Evolutionary conservation across 2,888 invertebrate genomes (phyloP).

Genomic region (Acleris emargana): DNA sequence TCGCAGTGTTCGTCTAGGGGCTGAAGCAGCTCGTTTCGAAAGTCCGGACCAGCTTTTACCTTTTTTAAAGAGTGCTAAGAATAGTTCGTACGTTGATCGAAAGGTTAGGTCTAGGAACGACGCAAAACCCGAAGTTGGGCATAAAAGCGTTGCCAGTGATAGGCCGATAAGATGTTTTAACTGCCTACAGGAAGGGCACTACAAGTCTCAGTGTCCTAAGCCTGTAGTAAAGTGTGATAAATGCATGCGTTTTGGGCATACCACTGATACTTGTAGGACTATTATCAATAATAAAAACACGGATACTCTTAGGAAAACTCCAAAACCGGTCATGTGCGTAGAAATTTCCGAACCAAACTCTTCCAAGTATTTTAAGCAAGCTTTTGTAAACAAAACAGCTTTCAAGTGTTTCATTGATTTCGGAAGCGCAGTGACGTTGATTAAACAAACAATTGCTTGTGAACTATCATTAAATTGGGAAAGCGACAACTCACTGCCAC

Average conservation of each 20-base stretch:
- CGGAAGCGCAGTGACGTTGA: conserved; percentile 27
- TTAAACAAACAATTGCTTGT: neutral
- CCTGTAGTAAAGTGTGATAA: neutral
- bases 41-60: conserved; percentile 27
- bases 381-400: conserved; percentile 12
- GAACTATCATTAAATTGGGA: neutral
- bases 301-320: neutral
- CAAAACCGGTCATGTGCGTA: conserved; percentile 5
- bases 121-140: too few relatives aligned
- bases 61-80: conserved; percentile 23
- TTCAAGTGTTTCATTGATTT: conserved; percentile 27
- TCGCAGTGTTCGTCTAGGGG: conserved; percentile 20
- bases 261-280: too few relatives aligned
- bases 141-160: conserved; percentile 1
- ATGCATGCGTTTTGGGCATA: too few relatives aligned
- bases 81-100: neutral
- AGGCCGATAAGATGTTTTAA: conserved; percentile 8
- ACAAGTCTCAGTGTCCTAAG: conserved; percentile 15
- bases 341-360: neutral
- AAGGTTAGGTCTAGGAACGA: too few relatives aligned
- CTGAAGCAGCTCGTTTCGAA: conserved; percentile 30
- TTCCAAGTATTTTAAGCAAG: conserved; percentile 24
- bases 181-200: conserved; percentile 8
- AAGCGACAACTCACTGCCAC: neutral
- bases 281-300: neutral